Conservation (phyloP, 2,113 vertebrate genomes). For the Butorides virescens region DNA sequence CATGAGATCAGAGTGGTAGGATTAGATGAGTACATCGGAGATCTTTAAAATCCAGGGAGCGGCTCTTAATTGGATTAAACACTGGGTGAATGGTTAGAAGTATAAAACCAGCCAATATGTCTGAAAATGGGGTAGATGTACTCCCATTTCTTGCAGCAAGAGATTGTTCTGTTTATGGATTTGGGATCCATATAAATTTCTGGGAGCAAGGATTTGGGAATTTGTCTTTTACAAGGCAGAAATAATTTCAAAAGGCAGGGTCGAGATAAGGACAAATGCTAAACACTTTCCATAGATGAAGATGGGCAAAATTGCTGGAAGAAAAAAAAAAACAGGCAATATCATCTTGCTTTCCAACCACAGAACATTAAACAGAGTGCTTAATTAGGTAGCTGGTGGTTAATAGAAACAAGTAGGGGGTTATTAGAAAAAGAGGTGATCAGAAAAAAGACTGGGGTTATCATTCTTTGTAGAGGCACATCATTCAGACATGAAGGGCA, state of each 20-base stretch:
- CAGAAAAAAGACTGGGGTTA: neutral
- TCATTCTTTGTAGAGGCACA: neutral
- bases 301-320: neutral
- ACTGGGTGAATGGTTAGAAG: neutral
- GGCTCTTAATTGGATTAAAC: conserved; percentile 15
- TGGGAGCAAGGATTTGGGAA: conserved; percentile 19
- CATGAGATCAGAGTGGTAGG: neutral
- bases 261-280: neutral
- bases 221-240: neutral
- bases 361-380: neutral
- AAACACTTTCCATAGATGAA: neutral
- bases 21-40: neutral
- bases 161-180: neutral
- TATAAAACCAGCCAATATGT: neutral
- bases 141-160: neutral
- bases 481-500: neutral
- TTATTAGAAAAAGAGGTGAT: neutral
- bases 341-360: neutral
- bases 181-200: neutral
- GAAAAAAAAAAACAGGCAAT: neutral
- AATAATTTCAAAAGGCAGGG: conserved; percentile 3
- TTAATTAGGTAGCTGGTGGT: neutral
- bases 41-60: neutral
- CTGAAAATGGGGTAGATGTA: neutral
- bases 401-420: neutral